phyloP scores from a whole-genome alignment of 1,140 invertebrate species.

The Micrasema minimum region DNA sequence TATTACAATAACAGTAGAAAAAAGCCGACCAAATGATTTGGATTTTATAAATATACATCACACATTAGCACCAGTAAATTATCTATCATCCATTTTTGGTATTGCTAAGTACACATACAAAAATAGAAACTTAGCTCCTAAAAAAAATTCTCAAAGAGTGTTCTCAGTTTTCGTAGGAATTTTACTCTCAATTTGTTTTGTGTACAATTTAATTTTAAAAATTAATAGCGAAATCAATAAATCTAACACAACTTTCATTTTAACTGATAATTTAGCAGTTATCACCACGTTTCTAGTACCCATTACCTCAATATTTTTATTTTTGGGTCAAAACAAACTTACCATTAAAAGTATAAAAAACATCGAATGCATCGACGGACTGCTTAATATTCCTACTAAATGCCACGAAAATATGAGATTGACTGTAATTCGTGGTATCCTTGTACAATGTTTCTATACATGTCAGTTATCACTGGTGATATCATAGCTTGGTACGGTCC shows the following conservation, averaged over 20 bases:
- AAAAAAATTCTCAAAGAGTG: too few relatives aligned
- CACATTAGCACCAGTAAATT: too few relatives aligned
- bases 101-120: too few relatives aligned
- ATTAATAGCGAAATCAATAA: not conserved
- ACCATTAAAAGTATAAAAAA: not conserved
- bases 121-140: too few relatives aligned
- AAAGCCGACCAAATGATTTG: too few relatives aligned
- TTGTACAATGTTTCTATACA: not conserved
- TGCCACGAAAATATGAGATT: not conserved
- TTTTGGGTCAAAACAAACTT: not conserved
- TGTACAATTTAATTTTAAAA: not conserved
- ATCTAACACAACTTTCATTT: not conserved
- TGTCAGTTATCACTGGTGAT: not conserved
- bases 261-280: not conserved
- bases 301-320: not conserved
- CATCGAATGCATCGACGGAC: not conserved
- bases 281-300: not conserved
- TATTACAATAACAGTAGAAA: too few relatives aligned
- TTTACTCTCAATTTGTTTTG: too few relatives aligned
- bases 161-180: too few relatives aligned
- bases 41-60: too few relatives aligned
- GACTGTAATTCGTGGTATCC: too few relatives aligned
- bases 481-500: not conserved
- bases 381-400: not conserved
- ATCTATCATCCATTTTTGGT: too few relatives aligned